These are phyloP conservation scores for Sitophilus oryzae DNA, from an alignment of 1,140 invertebrate genomes.

Conservation along the genomic window DNA sequence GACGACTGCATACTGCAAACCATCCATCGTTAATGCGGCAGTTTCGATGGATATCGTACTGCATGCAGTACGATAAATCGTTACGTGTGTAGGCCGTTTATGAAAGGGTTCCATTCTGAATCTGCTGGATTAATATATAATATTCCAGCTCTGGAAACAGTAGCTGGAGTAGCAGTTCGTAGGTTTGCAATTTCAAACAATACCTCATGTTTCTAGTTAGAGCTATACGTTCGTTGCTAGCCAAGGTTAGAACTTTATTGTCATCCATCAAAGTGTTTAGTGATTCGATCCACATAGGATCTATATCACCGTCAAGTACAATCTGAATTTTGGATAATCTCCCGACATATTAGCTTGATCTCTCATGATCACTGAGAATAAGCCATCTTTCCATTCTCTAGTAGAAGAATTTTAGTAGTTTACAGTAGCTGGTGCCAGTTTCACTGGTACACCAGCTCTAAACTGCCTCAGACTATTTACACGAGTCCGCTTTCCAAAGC, in stretches of 20 bases:
- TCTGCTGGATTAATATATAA: constrained; percentile 89
- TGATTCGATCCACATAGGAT: constrained; percentile 97
- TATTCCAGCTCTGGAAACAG: constrained; percentile 88
- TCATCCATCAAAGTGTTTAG: constrained; percentile 85
- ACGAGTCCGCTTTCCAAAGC: too few relatives aligned
- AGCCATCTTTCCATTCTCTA: constrained; percentile 93
- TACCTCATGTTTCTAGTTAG: constrained; percentile 80
- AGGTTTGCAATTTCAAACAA: constrained; percentile 93
- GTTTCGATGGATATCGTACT: too few relatives aligned
- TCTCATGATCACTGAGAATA: constrained; percentile 89
- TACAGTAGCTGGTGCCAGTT: too few relatives aligned
- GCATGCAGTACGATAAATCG: too few relatives aligned
- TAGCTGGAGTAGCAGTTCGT: constrained; percentile 89
- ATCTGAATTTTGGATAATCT: constrained; percentile 93
- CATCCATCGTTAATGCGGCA: too few relatives aligned
- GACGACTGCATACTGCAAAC: too few relatives aligned
- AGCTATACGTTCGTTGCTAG: constrained; percentile 91
- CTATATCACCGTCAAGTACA: constrained; percentile 92
- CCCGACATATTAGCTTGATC: constrained; percentile 84
- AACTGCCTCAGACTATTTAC: too few relatives aligned
- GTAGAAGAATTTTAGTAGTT: constrained; percentile 90
- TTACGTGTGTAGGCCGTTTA: too few relatives aligned
- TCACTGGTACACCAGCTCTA: too few relatives aligned
- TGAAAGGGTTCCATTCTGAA: constrained; percentile 92
- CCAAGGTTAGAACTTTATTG: constrained; percentile 82